Evolutionary conservation across 1,140 invertebrate genomes (phyloP), one percentile per base, ranked within the genome.

Genomic region (Brachionus calyciflorus): DNA sequence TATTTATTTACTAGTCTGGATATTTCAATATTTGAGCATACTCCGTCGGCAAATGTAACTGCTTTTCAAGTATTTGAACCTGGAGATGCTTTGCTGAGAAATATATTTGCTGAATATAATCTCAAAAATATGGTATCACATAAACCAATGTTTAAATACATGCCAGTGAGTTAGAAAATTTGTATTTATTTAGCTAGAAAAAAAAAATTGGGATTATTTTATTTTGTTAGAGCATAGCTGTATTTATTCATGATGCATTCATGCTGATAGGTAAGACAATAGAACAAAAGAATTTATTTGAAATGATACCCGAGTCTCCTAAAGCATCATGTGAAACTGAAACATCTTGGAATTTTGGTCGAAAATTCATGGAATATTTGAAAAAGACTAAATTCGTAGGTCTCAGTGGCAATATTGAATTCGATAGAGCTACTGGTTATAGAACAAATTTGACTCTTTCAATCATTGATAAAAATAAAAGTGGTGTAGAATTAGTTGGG

Each of bases 41-140:
- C 51, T 21, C 69, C 44, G 24, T 73, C 69, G n/a, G 69, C 69
- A 19, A 73, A 73, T 51, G n/a, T 73, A 14, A 73, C 69, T 0
- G 46, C n/a, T 41, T 26, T 73, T 28, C 69, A 73, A 73, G 28
- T 73, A 17, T 73, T 51, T 24, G 33, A 73, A 28, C 69, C 69
- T 21, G 41, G 12, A 19, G 69, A 73, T 21, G 9, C 12, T 1
- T 41, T 51, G 21, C 46, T 73, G 0, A 9, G 37, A 28, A 40
- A 40, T 73, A 9, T 73, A 21, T 73, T 73, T 26, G 51, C 46
- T 19, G 69, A 73, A 24, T 73, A 51, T 51, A 73, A 73, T 30
- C 40, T 51, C 7, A 73, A 73, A 55, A 73, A 73, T 30, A 30
- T 73, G 46, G 33, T 73, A 21, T 37, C 44, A 14, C 46, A 73